Evolutionary conservation across 2,797 vertebrate genomes (phyloP).

Genomic region (Craterocephalus amniculus): DNA sequence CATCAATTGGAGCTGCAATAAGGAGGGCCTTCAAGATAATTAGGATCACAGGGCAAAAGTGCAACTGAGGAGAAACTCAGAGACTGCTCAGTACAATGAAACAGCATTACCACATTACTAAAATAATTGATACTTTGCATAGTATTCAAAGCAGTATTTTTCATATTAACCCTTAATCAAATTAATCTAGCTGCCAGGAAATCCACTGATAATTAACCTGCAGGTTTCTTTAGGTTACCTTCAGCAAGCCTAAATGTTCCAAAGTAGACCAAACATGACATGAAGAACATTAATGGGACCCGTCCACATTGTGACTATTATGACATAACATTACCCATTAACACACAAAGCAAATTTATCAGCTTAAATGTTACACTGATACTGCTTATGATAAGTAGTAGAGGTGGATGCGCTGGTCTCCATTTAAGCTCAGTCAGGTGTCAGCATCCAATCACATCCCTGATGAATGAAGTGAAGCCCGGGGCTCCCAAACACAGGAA

Average conservation of each 20-base stretch:
- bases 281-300: too few species aligned
- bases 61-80: slow-evolving; percentile 34
- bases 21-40: slow-evolving; percentile 76
- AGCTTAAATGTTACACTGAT: too few species aligned
- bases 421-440: too few species aligned
- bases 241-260: neutral
- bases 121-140: slow-evolving; percentile 10
- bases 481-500: too few species aligned
- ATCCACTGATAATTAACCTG: neutral
- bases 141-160: neutral
- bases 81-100: slow-evolving; percentile 6
- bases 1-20: slow-evolving; percentile 72
- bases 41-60: slow-evolving; percentile 71
- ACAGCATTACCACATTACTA: slow-evolving; percentile 13
- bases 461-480: too few species aligned
- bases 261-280: too few species aligned
- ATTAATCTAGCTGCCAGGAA: neutral
- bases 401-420: too few species aligned
- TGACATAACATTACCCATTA: too few species aligned
- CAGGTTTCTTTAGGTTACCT: neutral
- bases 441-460: too few species aligned
- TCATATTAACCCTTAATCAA: slow-evolving; percentile 6
- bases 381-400: too few species aligned
- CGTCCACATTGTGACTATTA: too few species aligned
- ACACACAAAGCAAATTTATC: too few species aligned